Evolutionary conservation across 2,113 vertebrate genomes (phyloP).

Genomic region (Passer montanus): DNA sequence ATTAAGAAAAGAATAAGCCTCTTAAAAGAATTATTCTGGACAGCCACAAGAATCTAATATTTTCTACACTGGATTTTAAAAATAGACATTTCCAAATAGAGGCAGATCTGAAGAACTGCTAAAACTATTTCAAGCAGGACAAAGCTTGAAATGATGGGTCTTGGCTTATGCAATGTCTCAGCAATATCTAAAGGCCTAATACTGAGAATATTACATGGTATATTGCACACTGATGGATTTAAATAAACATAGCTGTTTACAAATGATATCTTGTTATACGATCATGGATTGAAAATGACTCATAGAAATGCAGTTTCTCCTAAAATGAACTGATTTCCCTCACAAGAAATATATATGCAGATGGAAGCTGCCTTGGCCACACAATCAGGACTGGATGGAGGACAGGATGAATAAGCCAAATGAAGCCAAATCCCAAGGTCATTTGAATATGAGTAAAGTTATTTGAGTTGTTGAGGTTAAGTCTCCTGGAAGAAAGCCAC

Average conservation of each 20-base stretch:
- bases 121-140: conserved; percentile 26
- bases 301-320: neutral
- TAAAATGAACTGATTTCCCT: neutral
- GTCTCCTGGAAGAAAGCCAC: neutral
- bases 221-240: neutral
- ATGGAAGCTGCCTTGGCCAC: neutral
- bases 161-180: neutral
- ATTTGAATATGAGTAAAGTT: neutral
- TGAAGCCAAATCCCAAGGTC: neutral
- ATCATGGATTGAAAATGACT: conserved; percentile 9
- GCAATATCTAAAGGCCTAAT: neutral
- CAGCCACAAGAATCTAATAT: neutral
- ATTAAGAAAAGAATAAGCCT: neutral
- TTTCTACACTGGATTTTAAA: conserved; percentile 42
- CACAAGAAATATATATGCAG: neutral
- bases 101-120: conserved; percentile 20
- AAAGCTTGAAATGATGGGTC: conserved; percentile 1
- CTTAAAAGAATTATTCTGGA: conserved; percentile 26
- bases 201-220: neutral
- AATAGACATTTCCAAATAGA: conserved; percentile 11
- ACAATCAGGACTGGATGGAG: neutral
- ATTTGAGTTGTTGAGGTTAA: neutral
- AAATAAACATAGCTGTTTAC: conserved; percentile 8
- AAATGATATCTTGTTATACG: neutral
- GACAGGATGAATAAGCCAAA: neutral